These are phyloP conservation scores for Varanus komodoensis DNA, from an alignment of 2,113 vertebrate genomes.

Conservation along the genomic window DNA sequence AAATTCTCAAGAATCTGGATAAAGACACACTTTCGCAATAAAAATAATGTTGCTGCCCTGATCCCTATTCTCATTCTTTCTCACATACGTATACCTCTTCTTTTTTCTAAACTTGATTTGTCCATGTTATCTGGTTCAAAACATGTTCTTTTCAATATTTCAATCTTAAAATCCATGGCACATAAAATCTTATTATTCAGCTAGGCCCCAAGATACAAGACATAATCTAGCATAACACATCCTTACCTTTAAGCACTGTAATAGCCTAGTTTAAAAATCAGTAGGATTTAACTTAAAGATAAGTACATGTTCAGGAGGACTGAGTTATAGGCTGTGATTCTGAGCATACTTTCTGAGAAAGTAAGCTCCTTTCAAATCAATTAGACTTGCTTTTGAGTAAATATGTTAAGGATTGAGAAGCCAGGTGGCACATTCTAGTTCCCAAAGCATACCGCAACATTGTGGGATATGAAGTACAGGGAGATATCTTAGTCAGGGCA, in stretches of 20 bases:
- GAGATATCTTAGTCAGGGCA: background rate
- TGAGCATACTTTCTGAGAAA: background rate
- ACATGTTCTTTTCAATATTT: slow-evolving; percentile 43
- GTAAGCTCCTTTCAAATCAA: slow-evolving; percentile 17
- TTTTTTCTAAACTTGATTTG: slow-evolving; percentile 18
- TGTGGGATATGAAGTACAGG: background rate
- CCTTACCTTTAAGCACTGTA: slow-evolving; percentile 58
- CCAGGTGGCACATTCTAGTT: background rate
- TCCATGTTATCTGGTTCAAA: slow-evolving; percentile 11
- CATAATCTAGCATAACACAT: slow-evolving; percentile 35
- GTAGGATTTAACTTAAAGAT: slow-evolving; percentile 52
- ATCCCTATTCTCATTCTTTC: background rate
- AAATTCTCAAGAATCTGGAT: background rate
- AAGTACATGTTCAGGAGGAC: slow-evolving; percentile 33
- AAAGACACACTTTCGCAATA: background rate
- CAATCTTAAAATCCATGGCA: slow-evolving; percentile 37
- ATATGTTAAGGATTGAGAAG: background rate
- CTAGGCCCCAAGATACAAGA: slow-evolving; percentile 37
- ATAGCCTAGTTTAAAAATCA: slow-evolving; percentile 55
- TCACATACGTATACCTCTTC: background rate
- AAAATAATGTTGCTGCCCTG: background rate
- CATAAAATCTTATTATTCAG: slow-evolving; percentile 58
- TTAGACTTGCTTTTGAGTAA: slow-evolving; percentile 1
- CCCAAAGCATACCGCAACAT: background rate
- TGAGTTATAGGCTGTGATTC: slow-evolving; percentile 29